Evolutionary conservation across 2,888 invertebrate species (phyloP).

Genomic region (Perdita meconis): DNA sequence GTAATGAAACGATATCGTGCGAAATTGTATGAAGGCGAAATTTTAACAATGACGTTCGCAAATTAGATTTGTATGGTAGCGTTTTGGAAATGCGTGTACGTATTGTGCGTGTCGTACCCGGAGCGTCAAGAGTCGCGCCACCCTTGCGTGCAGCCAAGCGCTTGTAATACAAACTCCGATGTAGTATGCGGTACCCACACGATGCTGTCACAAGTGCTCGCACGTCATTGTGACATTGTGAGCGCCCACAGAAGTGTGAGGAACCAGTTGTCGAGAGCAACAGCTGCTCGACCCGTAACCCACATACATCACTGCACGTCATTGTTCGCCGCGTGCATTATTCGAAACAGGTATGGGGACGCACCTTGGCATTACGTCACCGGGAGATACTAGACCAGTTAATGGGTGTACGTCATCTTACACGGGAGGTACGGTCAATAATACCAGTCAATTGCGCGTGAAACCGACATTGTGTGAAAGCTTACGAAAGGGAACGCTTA

Average conservation of each 20-base stretch:
- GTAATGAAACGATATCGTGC: neutral
- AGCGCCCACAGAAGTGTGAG: constrained; percentile 79
- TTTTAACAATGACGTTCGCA: neutral
- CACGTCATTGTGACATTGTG: constrained; percentile 83
- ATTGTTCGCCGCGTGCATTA: constrained; percentile 80
- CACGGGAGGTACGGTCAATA: constrained; percentile 64
- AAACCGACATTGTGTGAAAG: constrained; percentile 41
- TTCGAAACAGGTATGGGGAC: constrained; percentile 78
- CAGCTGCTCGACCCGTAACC: constrained; percentile 83
- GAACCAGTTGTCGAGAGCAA: constrained; percentile 82
- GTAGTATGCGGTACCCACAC: constrained; percentile 78
- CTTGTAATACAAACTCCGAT: constrained; percentile 80
- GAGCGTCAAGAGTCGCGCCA: constrained; percentile 80
- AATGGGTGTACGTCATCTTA: constrained; percentile 73
- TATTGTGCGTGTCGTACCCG: constrained; percentile 44
- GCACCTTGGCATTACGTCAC: constrained; percentile 73
- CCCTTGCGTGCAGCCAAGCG: constrained; percentile 79
- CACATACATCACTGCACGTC: constrained; percentile 83
- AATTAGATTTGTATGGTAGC: neutral
- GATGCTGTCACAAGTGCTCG: constrained; percentile 82
- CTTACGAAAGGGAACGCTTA: neutral
- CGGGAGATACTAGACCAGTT: constrained; percentile 65
- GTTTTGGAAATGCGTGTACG: constrained; percentile 61
- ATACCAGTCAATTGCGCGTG: constrained; percentile 60
- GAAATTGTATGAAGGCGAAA: neutral